A percentile compares a stretch with the other conserved stretches of the same genome.
These are phyloP conservation scores for Eupithecia insigniata DNA, from an alignment of 2,888 invertebrate species.

Conservation along the genomic window DNA sequence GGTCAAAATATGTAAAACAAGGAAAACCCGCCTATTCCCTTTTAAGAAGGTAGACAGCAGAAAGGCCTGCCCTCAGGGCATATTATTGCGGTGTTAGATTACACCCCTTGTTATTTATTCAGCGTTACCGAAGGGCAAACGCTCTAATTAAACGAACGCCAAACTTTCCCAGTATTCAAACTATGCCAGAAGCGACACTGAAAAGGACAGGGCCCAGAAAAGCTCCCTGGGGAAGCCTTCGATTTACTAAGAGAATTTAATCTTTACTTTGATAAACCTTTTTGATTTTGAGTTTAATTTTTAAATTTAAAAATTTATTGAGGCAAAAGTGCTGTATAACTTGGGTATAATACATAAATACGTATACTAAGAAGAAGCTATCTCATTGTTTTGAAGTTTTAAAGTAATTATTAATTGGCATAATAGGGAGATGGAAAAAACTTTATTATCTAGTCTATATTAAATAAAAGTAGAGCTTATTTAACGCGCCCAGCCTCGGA, in stretches of 20 bases:
- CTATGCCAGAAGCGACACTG: slow-evolving; percentile 37
- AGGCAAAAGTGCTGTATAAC: not conserved
- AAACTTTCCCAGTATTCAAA: slow-evolving; percentile 35
- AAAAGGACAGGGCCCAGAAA: slow-evolving; percentile 2
- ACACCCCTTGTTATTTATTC: slow-evolving; percentile 14
- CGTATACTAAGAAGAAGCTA: no score
- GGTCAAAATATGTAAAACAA: not conserved
- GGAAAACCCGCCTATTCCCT: not conserved
- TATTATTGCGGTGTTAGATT: slow-evolving; percentile 8
- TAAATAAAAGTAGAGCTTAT: no score
- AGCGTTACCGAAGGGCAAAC: slow-evolving; percentile 12
- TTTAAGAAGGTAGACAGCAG: not conserved
- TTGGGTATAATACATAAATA: no score
- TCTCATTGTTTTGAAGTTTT: no score
- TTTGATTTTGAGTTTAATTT: not conserved
- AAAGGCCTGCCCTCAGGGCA: not conserved
- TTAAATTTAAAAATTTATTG: not conserved
- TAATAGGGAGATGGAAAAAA: not conserved
- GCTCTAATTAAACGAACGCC: slow-evolving; percentile 39
- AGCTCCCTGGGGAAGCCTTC: not conserved
- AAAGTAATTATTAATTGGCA: not conserved
- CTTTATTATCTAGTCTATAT: no score
- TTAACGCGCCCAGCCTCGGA: no score
- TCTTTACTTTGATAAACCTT: not conserved
- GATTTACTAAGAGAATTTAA: slow-evolving; percentile 4